phyloP scores from a whole-genome alignment of 2,113 vertebrate species.

The Rissa tridactyla region DNA sequence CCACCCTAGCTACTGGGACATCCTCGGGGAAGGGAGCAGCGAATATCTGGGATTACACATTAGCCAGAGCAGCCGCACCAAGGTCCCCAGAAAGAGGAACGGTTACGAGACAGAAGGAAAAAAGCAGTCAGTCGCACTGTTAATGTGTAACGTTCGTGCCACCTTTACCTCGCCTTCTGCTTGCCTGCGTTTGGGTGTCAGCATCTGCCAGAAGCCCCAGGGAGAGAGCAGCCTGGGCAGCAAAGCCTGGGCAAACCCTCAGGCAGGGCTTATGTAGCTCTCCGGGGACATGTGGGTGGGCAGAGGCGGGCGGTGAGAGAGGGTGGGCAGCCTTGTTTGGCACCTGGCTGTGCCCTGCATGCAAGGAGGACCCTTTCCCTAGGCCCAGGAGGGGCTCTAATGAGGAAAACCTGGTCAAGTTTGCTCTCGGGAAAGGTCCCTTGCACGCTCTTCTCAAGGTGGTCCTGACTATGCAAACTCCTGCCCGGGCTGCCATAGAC shows the following conservation, averaged over 20 bases:
- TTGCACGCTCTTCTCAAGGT: background rate
- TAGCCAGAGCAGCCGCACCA: constrained; percentile 14
- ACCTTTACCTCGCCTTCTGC: background rate
- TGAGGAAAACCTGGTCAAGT: background rate
- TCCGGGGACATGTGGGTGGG: accelerated
- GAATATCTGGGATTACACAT: constrained; percentile 22
- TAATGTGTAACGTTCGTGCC: background rate
- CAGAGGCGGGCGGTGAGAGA: background rate
- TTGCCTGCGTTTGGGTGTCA: background rate
- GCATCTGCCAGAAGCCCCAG: background rate
- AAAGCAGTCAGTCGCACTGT: background rate
- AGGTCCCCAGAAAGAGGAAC: background rate
- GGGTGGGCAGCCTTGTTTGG: background rate
- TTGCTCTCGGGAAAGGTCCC: too few species aligned
- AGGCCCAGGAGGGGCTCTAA: background rate
- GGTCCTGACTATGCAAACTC: accelerated
- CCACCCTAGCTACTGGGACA: constrained; percentile 26
- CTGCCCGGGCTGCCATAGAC: background rate
- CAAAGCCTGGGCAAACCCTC: accelerated
- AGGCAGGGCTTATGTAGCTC: background rate
- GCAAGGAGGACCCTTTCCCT: background rate
- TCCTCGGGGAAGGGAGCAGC: background rate
- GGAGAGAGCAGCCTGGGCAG: background rate
- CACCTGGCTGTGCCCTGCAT: background rate
- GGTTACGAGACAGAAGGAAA: background rate